Base-by-base conservation (phyloP, 2,888 invertebrate species). In the Choreutis nemorana region DNA sequence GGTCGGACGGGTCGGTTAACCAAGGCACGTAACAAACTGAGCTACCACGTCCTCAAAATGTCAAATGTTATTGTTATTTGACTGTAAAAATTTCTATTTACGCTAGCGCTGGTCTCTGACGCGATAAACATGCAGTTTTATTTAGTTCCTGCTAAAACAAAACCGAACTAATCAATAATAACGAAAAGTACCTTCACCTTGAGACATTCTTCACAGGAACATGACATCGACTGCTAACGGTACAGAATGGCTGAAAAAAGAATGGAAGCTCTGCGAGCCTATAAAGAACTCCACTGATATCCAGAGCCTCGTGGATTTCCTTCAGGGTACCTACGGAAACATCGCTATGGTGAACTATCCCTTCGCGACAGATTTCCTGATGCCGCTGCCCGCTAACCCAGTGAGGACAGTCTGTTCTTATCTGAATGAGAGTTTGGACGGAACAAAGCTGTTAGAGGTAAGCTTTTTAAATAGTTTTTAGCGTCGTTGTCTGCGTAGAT, bases 291-390 rank as follows among this genome's bases (percentile, higher is more conserved):
- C 67, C 1, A 45, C 55, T 1, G 63, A 75, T 29, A 44, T 60
- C 12, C 37, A 66, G 5, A 23, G 28, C 0, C 71, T 96, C 8
- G 78, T 90, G 38, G 81, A 83, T 22, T 96, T 89, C 83, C 63
- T 97, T 2, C 54, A 67, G 16, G 83, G 87, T 35, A 83, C 90
- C 40, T 93, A 90, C 57, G 83, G 83, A 5, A 88, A 89, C 46
- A 62, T 97, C 38, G 96, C 95, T 0, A 97, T 97, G 97, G 89
- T 90, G 9, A 91, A 99, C 72, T 99, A 98, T 64, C 97, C 98
- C 0, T 98, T 96, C 58, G 72, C 88, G 1, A 85, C 90, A 1
- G 84, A 85, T 48, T 98, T 98, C 61, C 68, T 98, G 28, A 82
- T 84, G 26, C 86, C 88, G 0, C 55, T 98, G 13, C 97, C 97